A percentile compares a stretch with the other conserved stretches of the same genome.
Conservation (phyloP, 2,888 invertebrate species). For the Cantharis nigra region DNA sequence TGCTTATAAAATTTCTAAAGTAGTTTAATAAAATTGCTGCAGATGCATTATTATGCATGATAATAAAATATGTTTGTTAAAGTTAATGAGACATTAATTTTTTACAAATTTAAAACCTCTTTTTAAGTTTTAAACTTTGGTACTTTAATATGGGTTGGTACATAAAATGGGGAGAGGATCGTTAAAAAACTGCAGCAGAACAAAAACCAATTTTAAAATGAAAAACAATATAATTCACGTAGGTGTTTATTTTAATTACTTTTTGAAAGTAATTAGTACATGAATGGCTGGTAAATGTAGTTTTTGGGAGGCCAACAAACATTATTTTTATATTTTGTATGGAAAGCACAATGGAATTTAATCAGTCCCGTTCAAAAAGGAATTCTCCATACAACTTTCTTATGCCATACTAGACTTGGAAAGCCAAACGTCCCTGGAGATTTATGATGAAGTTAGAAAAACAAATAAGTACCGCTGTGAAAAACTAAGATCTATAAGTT, state of each 20-base stretch:
- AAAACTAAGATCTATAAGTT: slow-evolving; percentile 3
- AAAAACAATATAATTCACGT: background rate
- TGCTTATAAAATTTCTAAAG: no score
- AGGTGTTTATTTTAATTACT: background rate
- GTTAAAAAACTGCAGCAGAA: background rate
- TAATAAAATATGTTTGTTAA: background rate
- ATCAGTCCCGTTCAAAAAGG: slow-evolving; percentile 2
- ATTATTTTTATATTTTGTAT: background rate
- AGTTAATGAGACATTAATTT: background rate
- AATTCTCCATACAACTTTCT: slow-evolving; percentile 7
- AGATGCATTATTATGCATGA: no score
- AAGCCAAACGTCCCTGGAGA: slow-evolving; percentile 2
- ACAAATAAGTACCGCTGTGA: slow-evolving; percentile 12
- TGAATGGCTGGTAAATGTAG: background rate
- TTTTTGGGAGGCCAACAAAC: background rate
- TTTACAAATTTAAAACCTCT: background rate
- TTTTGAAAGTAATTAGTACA: background rate
- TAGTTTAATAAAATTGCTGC: no score
- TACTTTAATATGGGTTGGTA: background rate
- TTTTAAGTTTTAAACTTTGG: background rate
- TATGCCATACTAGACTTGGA: slow-evolving; percentile 4
- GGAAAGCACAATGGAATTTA: background rate
- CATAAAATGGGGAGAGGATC: background rate
- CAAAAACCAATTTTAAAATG: background rate
- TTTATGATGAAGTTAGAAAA: slow-evolving; percentile 14